A percentile compares a stretch with the other conserved stretches of the same genome.
Evolutionary conservation across 2,888 invertebrate species (phyloP).

Genomic region (Amitus sp.): DNA sequence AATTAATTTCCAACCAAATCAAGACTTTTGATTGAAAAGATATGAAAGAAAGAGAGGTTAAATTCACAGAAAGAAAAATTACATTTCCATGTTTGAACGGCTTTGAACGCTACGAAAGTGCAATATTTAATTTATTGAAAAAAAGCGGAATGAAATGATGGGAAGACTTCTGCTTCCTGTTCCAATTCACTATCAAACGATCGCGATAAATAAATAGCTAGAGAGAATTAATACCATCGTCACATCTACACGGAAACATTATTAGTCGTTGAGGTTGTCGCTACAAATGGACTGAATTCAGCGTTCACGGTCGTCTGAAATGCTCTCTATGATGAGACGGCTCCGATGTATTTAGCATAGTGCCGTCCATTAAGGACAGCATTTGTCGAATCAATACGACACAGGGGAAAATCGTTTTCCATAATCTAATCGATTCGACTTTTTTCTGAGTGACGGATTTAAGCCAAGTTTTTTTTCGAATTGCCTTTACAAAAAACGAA

Average conservation of each 20-base stretch:
- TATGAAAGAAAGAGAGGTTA: too few species aligned
- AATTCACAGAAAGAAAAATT: too few species aligned
- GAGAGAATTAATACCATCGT: not conserved
- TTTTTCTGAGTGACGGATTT: not conserved
- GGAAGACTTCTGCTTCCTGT: not conserved
- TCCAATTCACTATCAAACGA: not conserved
- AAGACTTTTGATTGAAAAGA: too few species aligned
- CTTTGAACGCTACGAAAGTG: too few species aligned
- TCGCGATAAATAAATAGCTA: slow-evolving; percentile 1
- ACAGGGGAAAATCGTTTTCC: slow-evolving; percentile 24
- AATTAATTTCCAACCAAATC: too few species aligned
- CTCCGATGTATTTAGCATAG: slow-evolving; percentile 35
- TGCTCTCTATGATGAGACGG: slow-evolving; percentile 31
- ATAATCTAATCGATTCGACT: slow-evolving; percentile 29
- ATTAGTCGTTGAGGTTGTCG: slow-evolving; percentile 35
- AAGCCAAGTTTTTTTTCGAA: not conserved
- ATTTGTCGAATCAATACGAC: slow-evolving; percentile 29
- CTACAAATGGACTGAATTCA: slow-evolving; percentile 41
- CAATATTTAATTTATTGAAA: too few species aligned
- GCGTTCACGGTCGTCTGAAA: slow-evolving; percentile 36
- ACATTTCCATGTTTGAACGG: too few species aligned
- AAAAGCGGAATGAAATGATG: not conserved
- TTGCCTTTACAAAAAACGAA: too few species aligned
- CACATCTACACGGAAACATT: slow-evolving; percentile 12
- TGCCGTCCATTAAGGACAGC: slow-evolving; percentile 32